Evolutionary conservation across 2,888 invertebrate genomes (phyloP), one percentile per base, ranked within the genome.

Genomic region (Drosophila imparisetae): DNA sequence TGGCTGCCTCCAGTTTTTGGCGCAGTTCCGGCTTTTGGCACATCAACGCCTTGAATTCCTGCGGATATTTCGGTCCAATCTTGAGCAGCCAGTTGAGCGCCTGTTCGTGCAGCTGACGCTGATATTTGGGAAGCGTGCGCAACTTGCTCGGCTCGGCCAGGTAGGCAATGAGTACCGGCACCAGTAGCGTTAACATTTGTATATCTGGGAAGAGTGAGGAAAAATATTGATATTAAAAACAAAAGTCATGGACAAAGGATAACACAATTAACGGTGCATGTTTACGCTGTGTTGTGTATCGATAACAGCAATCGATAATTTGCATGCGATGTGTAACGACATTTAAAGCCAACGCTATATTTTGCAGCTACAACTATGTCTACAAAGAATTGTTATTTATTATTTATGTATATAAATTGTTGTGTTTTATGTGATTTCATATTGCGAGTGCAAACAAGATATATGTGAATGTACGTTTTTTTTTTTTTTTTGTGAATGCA

Each of bases 11-110:
- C 62, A 99, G 93, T 92, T 97, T 96, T 59, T 94, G 94, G 76
- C 97, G 96, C 65, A 98, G 93, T 66, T 97, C 96, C 0, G 95
- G 94, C 0, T 97, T 96, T 86, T 97, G 96, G 30, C 96, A 95
- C 97, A 99, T 98, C 86, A 99, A 94, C 18, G 95, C 95, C 91
- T 98, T 97, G 93, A 99, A 98, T 92, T 98, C 98, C 94, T 97
- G 96, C 27, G 98, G 98, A 94, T 98, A 97, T 91, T 96, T 96
- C 0, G 98, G 98, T 0, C 98, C 99, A 83, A 98, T 96, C 90
- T 96, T 96, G 92, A 98, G 97, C 24, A 99, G 95, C 95, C 97
- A 96, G 81, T 97, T 96, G 81, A 99, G 94, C 75, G 98, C 97
- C 86, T 96, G 96, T 79, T 98, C 98, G 92, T 99, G 98, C 49